Evolutionary conservation across 1,140 invertebrate genomes (phyloP).

Genomic region (Drosophila busckii): DNA sequence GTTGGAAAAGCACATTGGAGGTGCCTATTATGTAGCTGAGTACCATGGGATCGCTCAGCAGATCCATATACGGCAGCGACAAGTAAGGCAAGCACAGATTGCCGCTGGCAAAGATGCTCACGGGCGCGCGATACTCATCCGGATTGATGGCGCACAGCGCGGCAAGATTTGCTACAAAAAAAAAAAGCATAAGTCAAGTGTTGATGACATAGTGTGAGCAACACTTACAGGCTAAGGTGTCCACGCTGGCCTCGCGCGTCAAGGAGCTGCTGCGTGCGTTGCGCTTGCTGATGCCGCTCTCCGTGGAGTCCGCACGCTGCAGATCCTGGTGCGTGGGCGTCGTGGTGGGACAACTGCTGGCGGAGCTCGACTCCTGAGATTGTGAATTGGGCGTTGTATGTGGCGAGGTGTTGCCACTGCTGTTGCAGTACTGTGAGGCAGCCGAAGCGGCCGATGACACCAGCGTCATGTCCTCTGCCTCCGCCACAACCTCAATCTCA

Average conservation of each 20-base stretch:
- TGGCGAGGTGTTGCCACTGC: conserved; percentile 56
- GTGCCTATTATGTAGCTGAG: conserved; percentile 96
- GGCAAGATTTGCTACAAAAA: conserved; percentile 50
- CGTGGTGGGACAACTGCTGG: conserved; percentile 18
- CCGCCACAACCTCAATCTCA: conserved; percentile 52
- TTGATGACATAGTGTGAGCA: background rate
- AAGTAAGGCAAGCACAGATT: conserved; percentile 97
- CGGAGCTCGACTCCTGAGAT: conserved; percentile 50
- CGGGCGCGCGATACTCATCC: conserved; percentile 91
- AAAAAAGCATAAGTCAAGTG: background rate
- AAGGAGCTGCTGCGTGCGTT: conserved; percentile 80
- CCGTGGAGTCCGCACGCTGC: conserved; percentile 32
- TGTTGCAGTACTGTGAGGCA: conserved; percentile 45
- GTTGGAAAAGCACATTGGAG: conserved; percentile 98
- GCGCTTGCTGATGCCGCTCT: conserved; percentile 37
- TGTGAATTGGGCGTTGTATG: conserved; percentile 64
- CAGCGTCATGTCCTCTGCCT: conserved; percentile 56
- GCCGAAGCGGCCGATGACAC: conserved; percentile 65
- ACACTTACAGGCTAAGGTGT: conserved; percentile 81
- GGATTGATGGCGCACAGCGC: conserved; percentile 80
- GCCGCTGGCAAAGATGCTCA: conserved; percentile 94
- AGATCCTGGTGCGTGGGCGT: conserved; percentile 22
- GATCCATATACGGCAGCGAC: conserved; percentile 96
- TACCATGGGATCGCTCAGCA: conserved; percentile 92
- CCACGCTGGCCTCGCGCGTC: conserved; percentile 82